Evolutionary conservation across 2,888 invertebrate species (phyloP).

Genomic region (Platynereis dumerilii): DNA sequence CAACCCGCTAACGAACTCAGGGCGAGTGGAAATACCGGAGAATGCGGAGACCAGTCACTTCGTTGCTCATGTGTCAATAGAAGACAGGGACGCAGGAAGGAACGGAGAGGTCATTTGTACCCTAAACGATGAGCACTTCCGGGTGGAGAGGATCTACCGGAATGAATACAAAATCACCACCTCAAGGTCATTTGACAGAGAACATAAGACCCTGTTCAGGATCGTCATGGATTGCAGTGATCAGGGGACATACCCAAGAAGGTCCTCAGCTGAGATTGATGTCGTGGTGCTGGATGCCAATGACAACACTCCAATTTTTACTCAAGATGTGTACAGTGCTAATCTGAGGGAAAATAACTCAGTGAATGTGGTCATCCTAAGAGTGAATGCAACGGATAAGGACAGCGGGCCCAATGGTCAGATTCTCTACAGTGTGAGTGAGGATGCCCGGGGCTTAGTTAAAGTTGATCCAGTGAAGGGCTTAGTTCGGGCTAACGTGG

Average conservation of each 20-base stretch:
- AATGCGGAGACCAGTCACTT: slow-evolving; percentile 27
- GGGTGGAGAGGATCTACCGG: slow-evolving; percentile 14
- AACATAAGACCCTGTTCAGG: slow-evolving; percentile 7
- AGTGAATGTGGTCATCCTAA: slow-evolving; percentile 3
- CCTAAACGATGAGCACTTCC: slow-evolving; percentile 16
- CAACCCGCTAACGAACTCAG: slow-evolving; percentile 22
- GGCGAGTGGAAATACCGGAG: slow-evolving; percentile 26
- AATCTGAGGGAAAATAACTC: slow-evolving; percentile 20
- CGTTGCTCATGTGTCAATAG: slow-evolving; percentile 32
- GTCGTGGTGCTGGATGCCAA: slow-evolving; percentile 23
- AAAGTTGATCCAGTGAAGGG: slow-evolving; percentile 25
- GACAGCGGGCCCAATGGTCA: slow-evolving; percentile 47
- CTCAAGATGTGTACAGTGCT: slow-evolving; percentile 13
- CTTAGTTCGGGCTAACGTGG: slow-evolving; percentile 24
- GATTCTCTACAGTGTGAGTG: slow-evolving; percentile 30
- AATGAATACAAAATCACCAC: slow-evolving; percentile 25
- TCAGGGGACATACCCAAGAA: slow-evolving; percentile 15
- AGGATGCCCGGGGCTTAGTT: slow-evolving; percentile 25
- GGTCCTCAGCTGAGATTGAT: slow-evolving; percentile 10
- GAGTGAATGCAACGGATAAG: slow-evolving; percentile 33
- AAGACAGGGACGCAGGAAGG: slow-evolving; percentile 24
- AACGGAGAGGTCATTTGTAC: slow-evolving; percentile 23
- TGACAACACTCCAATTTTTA: slow-evolving; percentile 24
- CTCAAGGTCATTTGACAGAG: slow-evolving; percentile 21
- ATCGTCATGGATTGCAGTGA: slow-evolving; percentile 21